Evolutionary conservation across 2,888 invertebrate species (phyloP).

Genomic region (Nemapogon koenigi): DNA sequence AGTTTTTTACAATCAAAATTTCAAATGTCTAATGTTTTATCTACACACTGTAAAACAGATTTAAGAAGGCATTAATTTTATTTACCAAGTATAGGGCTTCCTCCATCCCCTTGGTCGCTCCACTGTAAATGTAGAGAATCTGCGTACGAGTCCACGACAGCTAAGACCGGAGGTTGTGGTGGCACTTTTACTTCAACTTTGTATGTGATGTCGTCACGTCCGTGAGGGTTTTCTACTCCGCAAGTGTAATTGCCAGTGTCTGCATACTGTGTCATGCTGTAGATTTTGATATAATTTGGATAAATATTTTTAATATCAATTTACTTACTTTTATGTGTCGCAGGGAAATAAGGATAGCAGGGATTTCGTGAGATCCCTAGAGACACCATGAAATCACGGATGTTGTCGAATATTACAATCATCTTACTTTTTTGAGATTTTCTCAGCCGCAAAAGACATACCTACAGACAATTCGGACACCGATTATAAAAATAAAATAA

Average conservation of each 20-base stretch:
- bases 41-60: too few species aligned
- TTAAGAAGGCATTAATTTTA: too few species aligned
- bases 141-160: slow-evolving; percentile 81
- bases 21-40: too few species aligned
- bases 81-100: slow-evolving; percentile 74
- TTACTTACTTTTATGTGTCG: neutral
- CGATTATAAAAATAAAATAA: too few species aligned
- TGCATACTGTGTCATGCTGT: slow-evolving; percentile 71
- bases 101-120: slow-evolving; percentile 82
- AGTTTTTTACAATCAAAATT: too few species aligned
- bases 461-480: too few species aligned
- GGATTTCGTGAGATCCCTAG: slow-evolving; percentile 5
- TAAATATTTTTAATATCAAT: neutral
- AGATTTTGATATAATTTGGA: slow-evolving; percentile 11
- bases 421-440: too few species aligned
- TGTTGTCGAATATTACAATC: slow-evolving; percentile 1
- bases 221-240: slow-evolving; percentile 82
- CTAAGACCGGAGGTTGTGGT: slow-evolving; percentile 83
- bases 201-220: slow-evolving; percentile 83
- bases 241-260: slow-evolving; percentile 94
- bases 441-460: too few species aligned
- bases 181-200: slow-evolving; percentile 79
- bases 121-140: slow-evolving; percentile 84
- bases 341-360: slow-evolving; percentile 8
- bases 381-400: slow-evolving; percentile 3